These are phyloP conservation scores for Myotis davidii DNA, from an alignment of 2,113 vertebrate genomes.

Conservation along the genomic window DNA sequence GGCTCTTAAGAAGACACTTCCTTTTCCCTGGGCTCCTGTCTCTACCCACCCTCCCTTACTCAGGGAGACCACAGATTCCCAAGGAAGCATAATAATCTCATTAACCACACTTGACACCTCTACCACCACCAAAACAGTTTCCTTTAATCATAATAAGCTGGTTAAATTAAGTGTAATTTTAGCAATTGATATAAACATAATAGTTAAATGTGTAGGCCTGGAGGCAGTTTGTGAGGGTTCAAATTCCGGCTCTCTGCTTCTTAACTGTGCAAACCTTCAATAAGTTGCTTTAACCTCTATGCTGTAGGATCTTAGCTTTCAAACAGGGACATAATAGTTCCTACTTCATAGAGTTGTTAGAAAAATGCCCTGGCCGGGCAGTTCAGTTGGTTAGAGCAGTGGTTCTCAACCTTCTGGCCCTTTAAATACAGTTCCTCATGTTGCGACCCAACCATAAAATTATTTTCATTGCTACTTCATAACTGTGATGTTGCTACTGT, in stretches of 20 bases:
- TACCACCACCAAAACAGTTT: not conserved
- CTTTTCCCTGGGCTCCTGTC: not conserved
- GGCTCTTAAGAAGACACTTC: not conserved
- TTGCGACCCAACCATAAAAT: no score
- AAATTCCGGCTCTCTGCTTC: not conserved
- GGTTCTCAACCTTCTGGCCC: no score
- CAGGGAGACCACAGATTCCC: accelerated
- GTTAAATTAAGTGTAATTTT: not conserved
- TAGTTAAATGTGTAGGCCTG: not conserved
- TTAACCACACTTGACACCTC: not conserved
- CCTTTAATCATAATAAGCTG: conserved; percentile 5
- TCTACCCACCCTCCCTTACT: accelerated
- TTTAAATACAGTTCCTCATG: no score
- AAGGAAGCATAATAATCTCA: not conserved
- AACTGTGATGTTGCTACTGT: no score
- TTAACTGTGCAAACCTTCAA: conserved; percentile 21
- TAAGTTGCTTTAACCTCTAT: not conserved
- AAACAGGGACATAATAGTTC: conserved; percentile 4
- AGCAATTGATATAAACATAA: not conserved
- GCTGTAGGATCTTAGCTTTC: conserved; percentile 18
- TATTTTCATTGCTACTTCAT: no score
- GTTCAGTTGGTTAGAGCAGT: not conserved
- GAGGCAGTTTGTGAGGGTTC: not conserved
- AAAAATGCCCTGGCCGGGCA: not conserved
- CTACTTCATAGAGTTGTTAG: not conserved